phyloP scores from a whole-genome alignment of 2,797 vertebrate genomes.

The Melanotaenia maccullochi region DNA sequence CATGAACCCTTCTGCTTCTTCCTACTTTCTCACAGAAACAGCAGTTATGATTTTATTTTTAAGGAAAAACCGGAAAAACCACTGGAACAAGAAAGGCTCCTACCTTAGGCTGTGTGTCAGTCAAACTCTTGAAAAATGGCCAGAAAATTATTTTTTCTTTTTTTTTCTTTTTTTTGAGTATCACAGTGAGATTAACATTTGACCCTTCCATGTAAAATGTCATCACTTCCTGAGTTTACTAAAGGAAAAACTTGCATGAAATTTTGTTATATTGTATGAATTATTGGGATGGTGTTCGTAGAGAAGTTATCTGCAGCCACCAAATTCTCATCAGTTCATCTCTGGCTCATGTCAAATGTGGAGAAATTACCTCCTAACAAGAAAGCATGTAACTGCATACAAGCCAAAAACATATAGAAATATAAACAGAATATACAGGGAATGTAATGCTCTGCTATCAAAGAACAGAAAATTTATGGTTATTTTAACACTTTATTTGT shows the following conservation, averaged over 20 bases:
- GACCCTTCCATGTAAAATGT: not conserved
- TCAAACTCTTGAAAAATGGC: not conserved
- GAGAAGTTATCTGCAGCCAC: not conserved
- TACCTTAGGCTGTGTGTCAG: not conserved
- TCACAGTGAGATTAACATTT: not conserved
- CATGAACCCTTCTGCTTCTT: not conserved
- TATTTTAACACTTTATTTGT: not conserved
- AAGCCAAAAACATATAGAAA: not conserved
- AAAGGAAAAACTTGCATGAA: not conserved
- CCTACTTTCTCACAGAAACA: not conserved
- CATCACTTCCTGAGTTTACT: not conserved
- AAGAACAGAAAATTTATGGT: not conserved
- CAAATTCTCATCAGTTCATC: not conserved
- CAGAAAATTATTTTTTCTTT: not conserved
- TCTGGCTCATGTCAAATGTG: not conserved
- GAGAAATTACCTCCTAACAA: not conserved
- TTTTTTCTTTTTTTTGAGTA: not conserved
- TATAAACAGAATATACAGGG: not conserved
- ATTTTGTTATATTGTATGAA: not conserved
- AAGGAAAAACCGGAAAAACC: not conserved
- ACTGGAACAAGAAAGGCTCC: not conserved
- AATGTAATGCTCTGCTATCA: constrained; percentile 22
- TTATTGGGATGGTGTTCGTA: not conserved
- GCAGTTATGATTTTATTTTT: not conserved
- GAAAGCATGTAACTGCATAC: not conserved